Conservation (phyloP, 2,797 vertebrate genomes). For the Lophotriccus pileatus region DNA sequence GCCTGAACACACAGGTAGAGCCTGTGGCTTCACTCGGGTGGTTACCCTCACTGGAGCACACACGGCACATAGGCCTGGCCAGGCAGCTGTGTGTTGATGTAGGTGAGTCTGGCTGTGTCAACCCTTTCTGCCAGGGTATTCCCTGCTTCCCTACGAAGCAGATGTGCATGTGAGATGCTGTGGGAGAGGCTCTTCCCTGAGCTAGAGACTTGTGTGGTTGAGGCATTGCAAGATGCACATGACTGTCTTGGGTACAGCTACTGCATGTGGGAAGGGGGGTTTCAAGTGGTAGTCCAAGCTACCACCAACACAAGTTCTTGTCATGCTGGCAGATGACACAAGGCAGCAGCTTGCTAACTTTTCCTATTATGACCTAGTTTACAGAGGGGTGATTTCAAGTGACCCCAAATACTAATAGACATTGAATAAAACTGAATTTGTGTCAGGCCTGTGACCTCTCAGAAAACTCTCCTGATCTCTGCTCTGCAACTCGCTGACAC, state of each 20-base stretch:
- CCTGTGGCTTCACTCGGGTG: background rate
- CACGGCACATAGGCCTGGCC: background rate
- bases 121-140: background rate
- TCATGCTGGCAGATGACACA: background rate
- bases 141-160: background rate
- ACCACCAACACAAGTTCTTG: background rate
- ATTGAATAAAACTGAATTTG: background rate
- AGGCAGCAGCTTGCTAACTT: background rate
- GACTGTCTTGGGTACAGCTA: background rate
- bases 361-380: background rate
- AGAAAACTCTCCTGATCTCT: background rate
- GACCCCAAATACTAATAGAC: background rate
- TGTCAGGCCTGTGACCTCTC: background rate
- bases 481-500: background rate
- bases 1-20: background rate
- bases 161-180: background rate
- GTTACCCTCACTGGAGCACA: background rate
- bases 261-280: background rate
- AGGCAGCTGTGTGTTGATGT: background rate
- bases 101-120: background rate
- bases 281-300: background rate
- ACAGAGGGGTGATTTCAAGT: background rate
- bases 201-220: background rate
- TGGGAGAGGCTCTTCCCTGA: background rate
- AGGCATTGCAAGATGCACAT: background rate